Base-by-base conservation (phyloP, 2,888 invertebrate genomes). In the Elegia similella region DNA sequence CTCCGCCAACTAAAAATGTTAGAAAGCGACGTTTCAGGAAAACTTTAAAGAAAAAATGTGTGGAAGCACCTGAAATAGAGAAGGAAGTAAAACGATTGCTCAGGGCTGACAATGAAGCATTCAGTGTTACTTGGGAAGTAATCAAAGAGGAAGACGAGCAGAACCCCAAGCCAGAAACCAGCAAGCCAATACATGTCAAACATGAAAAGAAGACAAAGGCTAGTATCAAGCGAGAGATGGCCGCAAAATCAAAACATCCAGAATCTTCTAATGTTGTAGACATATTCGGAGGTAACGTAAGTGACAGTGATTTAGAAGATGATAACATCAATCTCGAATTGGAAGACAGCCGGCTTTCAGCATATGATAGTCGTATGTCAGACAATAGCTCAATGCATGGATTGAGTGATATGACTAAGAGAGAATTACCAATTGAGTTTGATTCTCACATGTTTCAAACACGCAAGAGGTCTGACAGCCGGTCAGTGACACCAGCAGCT, bases 31-130 rank as follows among this genome's bases (percentile, higher is more conserved):
- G 99, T 59, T 99, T 99, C 75, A 93, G 99, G 38, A 98, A 98
- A 89, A 98, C 98, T 0, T 82, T 99, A 30, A 98, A 97, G 80
- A 99, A 99, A 83, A 99, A 99, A 86, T 97, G 96, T 86, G 97
- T 97, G 0, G 99, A 99, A 86, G 97, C 98, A 23, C 98, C 99
- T 0, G 99, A 99, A 90, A 98, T 99, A 64, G 99, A 99, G 78
- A 98, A 98, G 80, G 99, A 99, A 91, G 98, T 99, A 0, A 98
- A 98, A 80, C 93, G 98, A 42, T 88, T 99, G 57, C 90, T 99
- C 7, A 92, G 98, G 63, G 95, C 95, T 38, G 99, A 99, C 78
- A 97, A 98, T 76, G 98, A 99, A 80, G 98, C 99, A 1, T 95
- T 95, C 0, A 94, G 94, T 74, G 95, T 98, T 0, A 95, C 95